A percentile compares a stretch with the other conserved stretches of the same genome.
These are phyloP conservation scores for Nycticorax nycticorax DNA, from an alignment of 2,113 vertebrate genomes.

Conservation along the genomic window DNA sequence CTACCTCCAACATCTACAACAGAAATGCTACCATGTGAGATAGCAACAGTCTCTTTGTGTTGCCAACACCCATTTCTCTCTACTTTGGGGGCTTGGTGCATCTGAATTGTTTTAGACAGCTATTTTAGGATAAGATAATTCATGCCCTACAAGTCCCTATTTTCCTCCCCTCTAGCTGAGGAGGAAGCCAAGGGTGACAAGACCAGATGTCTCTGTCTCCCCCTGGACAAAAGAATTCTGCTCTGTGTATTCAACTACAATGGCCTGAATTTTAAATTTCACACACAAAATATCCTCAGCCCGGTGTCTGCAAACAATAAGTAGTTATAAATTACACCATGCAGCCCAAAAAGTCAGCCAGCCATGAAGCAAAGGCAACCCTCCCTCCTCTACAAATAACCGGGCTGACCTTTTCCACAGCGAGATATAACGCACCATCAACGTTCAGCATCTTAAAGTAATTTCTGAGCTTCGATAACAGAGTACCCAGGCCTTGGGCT, in stretches of 20 bases:
- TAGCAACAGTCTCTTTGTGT: neutral
- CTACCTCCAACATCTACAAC: neutral
- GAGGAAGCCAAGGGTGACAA: neutral
- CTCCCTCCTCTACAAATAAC: constrained; percentile 2
- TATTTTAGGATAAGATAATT: neutral
- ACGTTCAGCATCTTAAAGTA: constrained; percentile 8
- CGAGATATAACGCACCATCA: constrained; percentile 12
- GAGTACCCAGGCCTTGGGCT: neutral
- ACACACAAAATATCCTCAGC: neutral
- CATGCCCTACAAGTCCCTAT: neutral
- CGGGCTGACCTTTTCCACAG: constrained; percentile 36
- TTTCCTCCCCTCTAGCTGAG: neutral
- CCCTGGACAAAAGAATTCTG: neutral
- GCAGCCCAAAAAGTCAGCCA: constrained; percentile 29
- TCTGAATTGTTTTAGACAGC: neutral
- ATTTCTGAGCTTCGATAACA: neutral
- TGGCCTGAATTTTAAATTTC: neutral
- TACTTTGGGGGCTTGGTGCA: neutral
- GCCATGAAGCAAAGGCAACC: neutral
- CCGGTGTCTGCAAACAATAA: neutral
- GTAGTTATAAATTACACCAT: constrained; percentile 6
- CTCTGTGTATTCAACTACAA: neutral
- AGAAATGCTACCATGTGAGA: neutral
- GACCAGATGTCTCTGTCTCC: neutral
- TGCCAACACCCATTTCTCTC: neutral